A percentile compares a stretch with the other conserved stretches of the same genome.
These are phyloP conservation scores for Aleiodes leptofemur DNA, from an alignment of 2,888 invertebrate species.

Conservation along the genomic window DNA sequence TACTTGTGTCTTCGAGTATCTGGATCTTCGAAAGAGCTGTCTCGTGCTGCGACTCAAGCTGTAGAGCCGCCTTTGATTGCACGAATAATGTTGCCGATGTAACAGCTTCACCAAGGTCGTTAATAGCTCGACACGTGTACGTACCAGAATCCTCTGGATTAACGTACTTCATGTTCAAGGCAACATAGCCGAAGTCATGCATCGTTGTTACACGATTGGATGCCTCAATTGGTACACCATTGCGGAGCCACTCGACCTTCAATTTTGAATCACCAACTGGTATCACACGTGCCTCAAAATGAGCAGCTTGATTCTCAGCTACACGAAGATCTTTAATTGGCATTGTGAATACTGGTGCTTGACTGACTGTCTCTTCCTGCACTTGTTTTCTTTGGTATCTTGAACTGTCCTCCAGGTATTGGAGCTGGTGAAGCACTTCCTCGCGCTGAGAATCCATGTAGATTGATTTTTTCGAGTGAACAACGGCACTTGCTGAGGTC, in stretches of 20 bases:
- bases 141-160: slow-evolving; percentile 98
- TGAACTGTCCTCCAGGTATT: slow-evolving; percentile 88
- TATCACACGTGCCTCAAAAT: slow-evolving; percentile 95
- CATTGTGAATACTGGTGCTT: slow-evolving; percentile 94
- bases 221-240: slow-evolving; percentile 93
- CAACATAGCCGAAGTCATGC: slow-evolving; percentile 99
- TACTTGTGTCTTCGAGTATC: slow-evolving; percentile 88
- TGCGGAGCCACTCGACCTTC: slow-evolving; percentile 95
- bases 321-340: slow-evolving; percentile 91
- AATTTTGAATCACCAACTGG: slow-evolving; percentile 95
- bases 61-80: slow-evolving; percentile 91
- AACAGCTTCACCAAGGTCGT: slow-evolving; percentile 95
- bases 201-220: slow-evolving; percentile 95
- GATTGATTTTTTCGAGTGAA: slow-evolving; percentile 89
- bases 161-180: slow-evolving; percentile 94
- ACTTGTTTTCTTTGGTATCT: slow-evolving; percentile 84
- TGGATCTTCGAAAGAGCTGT: slow-evolving; percentile 91
- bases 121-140: slow-evolving; percentile 94
- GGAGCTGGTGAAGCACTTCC: slow-evolving; percentile 87
- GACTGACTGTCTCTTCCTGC: slow-evolving; percentile 87
- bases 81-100: slow-evolving; percentile 94
- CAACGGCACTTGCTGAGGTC: slow-evolving; percentile 90
- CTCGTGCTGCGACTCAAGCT: slow-evolving; percentile 93
- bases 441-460: slow-evolving; percentile 93
- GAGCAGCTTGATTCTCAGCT: slow-evolving; percentile 93